Percentiles rank a stretch among this genome's conserved stretches.
phyloP scores from a whole-genome alignment of 2,888 invertebrate genomes.

The Penaeus monodon region DNA sequence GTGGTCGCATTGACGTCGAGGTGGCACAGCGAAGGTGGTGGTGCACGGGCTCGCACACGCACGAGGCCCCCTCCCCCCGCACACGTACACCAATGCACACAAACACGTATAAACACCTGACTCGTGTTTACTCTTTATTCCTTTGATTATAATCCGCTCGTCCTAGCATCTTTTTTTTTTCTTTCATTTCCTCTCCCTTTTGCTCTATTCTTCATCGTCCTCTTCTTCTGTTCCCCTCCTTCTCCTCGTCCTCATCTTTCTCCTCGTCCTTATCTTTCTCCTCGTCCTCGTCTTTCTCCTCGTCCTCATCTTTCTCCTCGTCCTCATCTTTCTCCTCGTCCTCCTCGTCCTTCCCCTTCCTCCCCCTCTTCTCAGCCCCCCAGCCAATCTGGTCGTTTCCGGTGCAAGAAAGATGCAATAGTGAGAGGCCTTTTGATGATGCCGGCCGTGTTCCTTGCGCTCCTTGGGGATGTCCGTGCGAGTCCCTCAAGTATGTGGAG shows the following conservation, averaged over 20 bases:
- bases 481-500: too few relatives aligned
- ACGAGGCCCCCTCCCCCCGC: background rate
- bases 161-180: background rate
- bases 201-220: background rate
- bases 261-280: conserved; percentile 6
- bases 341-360: conserved; percentile 11
- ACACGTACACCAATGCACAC: background rate
- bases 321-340: background rate
- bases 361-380: background rate
- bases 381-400: too few relatives aligned
- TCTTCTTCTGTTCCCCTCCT: background rate
- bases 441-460: too few relatives aligned
- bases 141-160: background rate
- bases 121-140: background rate
- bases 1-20: too few relatives aligned
- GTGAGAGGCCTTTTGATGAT: too few relatives aligned
- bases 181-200: background rate
- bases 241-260: background rate
- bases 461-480: too few relatives aligned
- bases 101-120: background rate
- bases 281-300: background rate
- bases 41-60: too few relatives aligned
- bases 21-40: too few relatives aligned
- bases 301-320: background rate
- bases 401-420: too few relatives aligned